Percentiles rank a stretch among this genome's conserved stretches.
phyloP scores from a whole-genome alignment of 2,797 vertebrate species.

The Eremophila alpestris region DNA sequence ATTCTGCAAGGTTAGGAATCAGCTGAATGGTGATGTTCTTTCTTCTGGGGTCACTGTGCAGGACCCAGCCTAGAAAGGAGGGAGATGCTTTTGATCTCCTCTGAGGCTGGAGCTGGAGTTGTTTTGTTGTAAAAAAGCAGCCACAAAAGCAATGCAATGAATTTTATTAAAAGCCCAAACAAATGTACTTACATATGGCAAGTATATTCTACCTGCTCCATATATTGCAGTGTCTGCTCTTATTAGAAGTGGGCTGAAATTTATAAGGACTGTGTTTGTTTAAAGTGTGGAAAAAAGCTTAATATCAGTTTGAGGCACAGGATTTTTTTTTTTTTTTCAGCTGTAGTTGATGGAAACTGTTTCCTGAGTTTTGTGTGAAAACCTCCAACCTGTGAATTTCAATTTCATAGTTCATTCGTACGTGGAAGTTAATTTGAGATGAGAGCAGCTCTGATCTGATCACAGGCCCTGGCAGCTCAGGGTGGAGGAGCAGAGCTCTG shows the following conservation, averaged over 20 bases:
- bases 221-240: background rate
- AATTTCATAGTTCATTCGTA: background rate
- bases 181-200: background rate
- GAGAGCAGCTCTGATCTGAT: background rate
- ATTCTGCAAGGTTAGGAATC: slow-evolving; percentile 21
- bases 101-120: background rate
- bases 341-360: background rate
- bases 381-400: background rate
- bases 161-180: background rate
- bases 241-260: background rate
- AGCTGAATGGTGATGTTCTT: background rate
- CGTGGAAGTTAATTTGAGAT: background rate
- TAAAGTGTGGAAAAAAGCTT: background rate
- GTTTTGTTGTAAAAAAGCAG: background rate
- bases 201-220: background rate
- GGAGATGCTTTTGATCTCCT: background rate
- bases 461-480: fast-evolving
- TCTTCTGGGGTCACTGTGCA: background rate
- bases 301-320: background rate
- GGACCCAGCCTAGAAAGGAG: background rate
- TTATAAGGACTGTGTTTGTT: background rate
- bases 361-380: background rate
- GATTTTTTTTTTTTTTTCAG: background rate
- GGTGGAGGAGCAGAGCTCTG: background rate
- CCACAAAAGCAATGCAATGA: background rate